Base-by-base conservation (phyloP, 2,113 vertebrate genomes). In the Cynopterus brachyotis region DNA sequence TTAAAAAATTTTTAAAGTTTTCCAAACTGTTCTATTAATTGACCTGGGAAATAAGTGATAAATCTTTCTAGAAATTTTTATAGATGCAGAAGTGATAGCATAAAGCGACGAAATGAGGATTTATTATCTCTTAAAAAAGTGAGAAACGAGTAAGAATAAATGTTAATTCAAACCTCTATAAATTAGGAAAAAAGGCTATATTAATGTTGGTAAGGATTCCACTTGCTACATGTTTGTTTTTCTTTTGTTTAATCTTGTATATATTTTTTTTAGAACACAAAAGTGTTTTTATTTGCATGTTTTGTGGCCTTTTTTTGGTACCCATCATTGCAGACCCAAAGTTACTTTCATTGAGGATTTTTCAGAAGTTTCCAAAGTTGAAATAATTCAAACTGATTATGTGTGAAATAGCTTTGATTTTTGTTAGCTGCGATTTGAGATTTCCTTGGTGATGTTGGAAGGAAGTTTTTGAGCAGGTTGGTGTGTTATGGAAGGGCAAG, bases 61-160 rank as follows among this genome's bases (percentile, higher is more conserved):
- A 86, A 78, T 97, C 69, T 97, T 97, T 94, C 64, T 95, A 97
- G 78, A 95, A 91, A 73, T 94, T 95, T 92, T 40, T 76, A 15
- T 62, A 91, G 87, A 60, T 90, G 50, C 32, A 95, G 72, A 96
- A 93, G 24, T 89, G 72, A 88, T 96, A 96, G 79, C 37, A 96
- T 66, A 93, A 98, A 60, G 89, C 84, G 93, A 96, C 94, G 84
- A 0, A 96, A 78, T 72, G 84, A 75, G 15, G 50, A 50, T 15
- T 82, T 91, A 85, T 88, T 87, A 59, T 47, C 92, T 59, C 86
- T 9, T 97, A 88, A 96, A 96, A 98, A 98, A 85, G 94, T 96
- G 95, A 98, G 96, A 98, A 98, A 97, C 95, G 98, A 97, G 90
- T 95, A 97, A 97, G 96, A 98, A 94, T 92, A 96, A 97, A 96